Evolutionary conservation across 2,888 invertebrate species (phyloP).

Genomic region (Brachylomia viminalis): DNA sequence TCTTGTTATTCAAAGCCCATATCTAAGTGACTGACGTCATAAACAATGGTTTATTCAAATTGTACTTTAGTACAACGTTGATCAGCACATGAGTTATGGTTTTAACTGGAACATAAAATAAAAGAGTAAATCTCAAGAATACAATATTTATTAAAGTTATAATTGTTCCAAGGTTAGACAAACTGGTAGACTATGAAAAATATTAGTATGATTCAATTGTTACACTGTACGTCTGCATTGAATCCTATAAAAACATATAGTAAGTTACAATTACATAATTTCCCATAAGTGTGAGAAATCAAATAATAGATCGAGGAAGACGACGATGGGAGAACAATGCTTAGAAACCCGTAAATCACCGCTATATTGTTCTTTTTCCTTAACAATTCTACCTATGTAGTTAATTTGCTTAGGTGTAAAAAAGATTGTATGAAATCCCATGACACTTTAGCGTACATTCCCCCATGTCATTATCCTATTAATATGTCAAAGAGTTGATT

Average conservation of each 20-base stretch:
- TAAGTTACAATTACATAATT: neutral
- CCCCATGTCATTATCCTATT: constrained; percentile 50
- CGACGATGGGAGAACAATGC: constrained; percentile 38
- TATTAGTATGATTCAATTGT: neutral
- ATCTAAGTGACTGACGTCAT: constrained; percentile 49
- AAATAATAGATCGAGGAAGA: constrained; percentile 29
- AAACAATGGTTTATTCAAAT: constrained; percentile 61
- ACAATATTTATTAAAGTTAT: constrained; percentile 3
- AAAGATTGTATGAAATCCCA: constrained; percentile 56
- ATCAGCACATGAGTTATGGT: constrained; percentile 37
- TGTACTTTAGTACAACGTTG: constrained; percentile 33
- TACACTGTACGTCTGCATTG: neutral
- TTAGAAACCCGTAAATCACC: constrained; percentile 39
- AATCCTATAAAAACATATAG: neutral
- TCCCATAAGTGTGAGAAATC: constrained; percentile 32
- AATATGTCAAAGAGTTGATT: constrained; percentile 36
- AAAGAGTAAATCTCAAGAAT: constrained; percentile 5
- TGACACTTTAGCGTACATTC: constrained; percentile 49
- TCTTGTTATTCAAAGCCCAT: constrained; percentile 63
- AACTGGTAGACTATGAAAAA: neutral
- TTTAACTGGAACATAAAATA: constrained; percentile 23
- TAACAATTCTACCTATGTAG: constrained; percentile 9
- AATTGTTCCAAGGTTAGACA: constrained; percentile 4
- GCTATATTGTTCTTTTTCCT: constrained; percentile 42
- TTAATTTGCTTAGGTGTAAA: constrained; percentile 39